Conservation (phyloP, 2,797 vertebrate genomes). For the Malurus splendens region DNA sequence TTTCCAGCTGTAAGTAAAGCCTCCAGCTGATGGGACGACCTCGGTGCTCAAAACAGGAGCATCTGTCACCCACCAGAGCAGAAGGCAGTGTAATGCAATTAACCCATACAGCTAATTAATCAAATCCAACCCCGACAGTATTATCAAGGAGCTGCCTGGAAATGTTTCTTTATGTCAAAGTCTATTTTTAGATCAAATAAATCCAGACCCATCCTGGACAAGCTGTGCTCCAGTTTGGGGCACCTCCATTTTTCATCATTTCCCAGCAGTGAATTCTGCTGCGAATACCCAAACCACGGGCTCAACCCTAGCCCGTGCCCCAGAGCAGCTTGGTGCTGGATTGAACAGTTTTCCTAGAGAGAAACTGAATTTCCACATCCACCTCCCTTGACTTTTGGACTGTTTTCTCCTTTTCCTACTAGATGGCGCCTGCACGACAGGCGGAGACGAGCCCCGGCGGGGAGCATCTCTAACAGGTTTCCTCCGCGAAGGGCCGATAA, state of each 20-base stretch:
- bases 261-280: not conserved
- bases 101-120: not conserved
- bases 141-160: not conserved
- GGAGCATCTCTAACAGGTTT: conserved; percentile 9
- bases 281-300: not conserved
- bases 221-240: not conserved
- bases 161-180: not conserved
- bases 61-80: not conserved
- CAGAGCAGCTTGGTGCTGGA: not conserved
- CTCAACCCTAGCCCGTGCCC: not conserved
- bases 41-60: not conserved
- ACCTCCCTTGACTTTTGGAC: not conserved
- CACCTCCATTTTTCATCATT: not conserved
- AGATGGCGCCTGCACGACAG: conserved; percentile 39
- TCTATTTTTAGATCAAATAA: not conserved
- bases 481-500: not conserved
- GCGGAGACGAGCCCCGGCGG: not conserved
- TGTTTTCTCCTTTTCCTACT: conserved; percentile 41
- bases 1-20: not conserved
- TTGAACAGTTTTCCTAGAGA: not conserved
- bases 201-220: not conserved
- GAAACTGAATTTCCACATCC: not conserved
- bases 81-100: not conserved
- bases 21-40: not conserved
- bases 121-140: not conserved